Base-by-base conservation (phyloP, 2,797 vertebrate species). In the Pempheris klunzingeri region DNA sequence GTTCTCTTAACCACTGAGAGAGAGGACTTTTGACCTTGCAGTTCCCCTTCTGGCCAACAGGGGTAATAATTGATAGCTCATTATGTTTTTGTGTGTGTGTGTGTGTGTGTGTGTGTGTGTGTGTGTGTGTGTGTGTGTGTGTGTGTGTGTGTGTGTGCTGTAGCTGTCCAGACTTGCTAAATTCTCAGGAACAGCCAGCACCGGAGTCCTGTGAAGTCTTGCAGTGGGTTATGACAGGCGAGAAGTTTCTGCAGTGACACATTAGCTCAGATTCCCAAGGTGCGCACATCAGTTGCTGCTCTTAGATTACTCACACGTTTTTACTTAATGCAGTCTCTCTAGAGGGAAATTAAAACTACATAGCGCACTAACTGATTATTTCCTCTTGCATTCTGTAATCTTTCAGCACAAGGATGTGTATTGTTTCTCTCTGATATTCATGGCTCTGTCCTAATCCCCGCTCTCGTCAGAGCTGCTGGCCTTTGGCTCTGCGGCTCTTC, bases 131-230 rank as follows among this genome's bases (percentile, higher is more conserved):
- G 66, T 49, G 41, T 74, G 73, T 70, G 38, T 43, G 46, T 76
- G 26, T 78, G 73, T 65, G 39, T 59, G 54, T 59, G 57, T 74
- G 67, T 66, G 66, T 72, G 71, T 41, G 49, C 36, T 32, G 44
- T 79, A 84, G 84, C 83, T 91, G 86, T 84, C 86, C 74, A 74
- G 84, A 86, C 89, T 88, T 92, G 90, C 78, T 82, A 62, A 88
- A 77, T 81, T 92, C 70, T 81, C 83, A 84, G 84, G 86, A 89
- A 84, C 82, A 87, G 83, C 70, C 75, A 87, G 83, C 87, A 50
- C 84, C 64, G 58, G 52, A 83, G 65, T 74, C 62, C 66, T 83
- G 78, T 87, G 82, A 89, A 91, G 81, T 91, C 88, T 86, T 70
- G 87, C 82, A 74, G 69, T 22, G 67, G 71, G 74, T 80, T 85